Conservation (phyloP, 1,140 invertebrate species). For the Drosophila varians region DNA sequence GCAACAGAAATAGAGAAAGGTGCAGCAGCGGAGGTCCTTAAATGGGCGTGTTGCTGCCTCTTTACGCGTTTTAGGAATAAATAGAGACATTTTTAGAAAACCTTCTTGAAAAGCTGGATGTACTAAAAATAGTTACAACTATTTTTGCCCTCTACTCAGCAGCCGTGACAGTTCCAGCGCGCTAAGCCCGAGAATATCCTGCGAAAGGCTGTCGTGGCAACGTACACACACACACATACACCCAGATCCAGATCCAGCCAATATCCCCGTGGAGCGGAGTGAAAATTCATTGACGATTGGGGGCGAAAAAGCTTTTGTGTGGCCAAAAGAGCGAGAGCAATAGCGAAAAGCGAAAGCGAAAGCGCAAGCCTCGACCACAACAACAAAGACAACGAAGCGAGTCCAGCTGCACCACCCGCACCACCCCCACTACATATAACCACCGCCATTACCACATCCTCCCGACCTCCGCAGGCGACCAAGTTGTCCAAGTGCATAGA, state of each 20-base stretch:
- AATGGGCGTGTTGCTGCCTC: not conserved
- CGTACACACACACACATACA: slow-evolving; percentile 60
- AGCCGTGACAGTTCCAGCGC: slow-evolving; percentile 44
- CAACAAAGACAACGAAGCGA: slow-evolving; percentile 76
- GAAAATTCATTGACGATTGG: slow-evolving; percentile 72
- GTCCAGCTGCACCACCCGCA: slow-evolving; percentile 64
- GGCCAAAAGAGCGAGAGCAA: slow-evolving; percentile 19
- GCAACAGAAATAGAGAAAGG: slow-evolving; percentile 11
- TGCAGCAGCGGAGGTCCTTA: not conserved
- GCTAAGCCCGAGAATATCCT: slow-evolving; percentile 68
- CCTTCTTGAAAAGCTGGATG: not conserved
- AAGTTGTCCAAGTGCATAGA: slow-evolving; percentile 51
- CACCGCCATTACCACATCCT: slow-evolving; percentile 9
- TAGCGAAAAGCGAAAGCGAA: slow-evolving; percentile 19
- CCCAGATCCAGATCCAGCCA: slow-evolving; percentile 45
- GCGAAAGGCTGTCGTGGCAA: slow-evolving; percentile 76
- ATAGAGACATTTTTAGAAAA: not conserved
- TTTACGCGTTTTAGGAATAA: not conserved
- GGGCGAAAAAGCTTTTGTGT: slow-evolving; percentile 65
- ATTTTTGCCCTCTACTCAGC: slow-evolving; percentile 58
- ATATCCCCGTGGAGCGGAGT: slow-evolving; percentile 50
- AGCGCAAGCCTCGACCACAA: slow-evolving; percentile 59
- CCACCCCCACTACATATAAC: slow-evolving; percentile 14
- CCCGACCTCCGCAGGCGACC: slow-evolving; percentile 26
- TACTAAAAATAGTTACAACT: slow-evolving; percentile 72